phyloP scores from a whole-genome alignment of 35 echinoderm and acorn worm species.

The Apostichopus californicus region DNA sequence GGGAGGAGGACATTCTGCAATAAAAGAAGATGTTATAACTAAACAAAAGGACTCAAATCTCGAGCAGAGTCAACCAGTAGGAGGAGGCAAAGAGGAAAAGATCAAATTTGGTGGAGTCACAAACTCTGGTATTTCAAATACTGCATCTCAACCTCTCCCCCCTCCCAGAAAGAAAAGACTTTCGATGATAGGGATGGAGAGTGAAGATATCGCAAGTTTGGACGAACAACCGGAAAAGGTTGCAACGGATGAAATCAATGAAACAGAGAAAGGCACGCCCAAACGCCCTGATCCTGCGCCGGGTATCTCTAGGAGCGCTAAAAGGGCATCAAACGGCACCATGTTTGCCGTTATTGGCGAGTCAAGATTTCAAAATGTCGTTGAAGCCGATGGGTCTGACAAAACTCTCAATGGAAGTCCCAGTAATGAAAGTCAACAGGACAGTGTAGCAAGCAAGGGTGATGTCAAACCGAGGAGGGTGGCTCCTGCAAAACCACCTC shows the following conservation, averaged over 20 bases:
- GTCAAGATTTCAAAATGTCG: not conserved
- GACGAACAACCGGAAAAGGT: not conserved
- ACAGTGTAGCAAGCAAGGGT: not conserved
- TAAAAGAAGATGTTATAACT: not conserved
- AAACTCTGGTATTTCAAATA: not conserved
- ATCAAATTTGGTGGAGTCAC: not conserved
- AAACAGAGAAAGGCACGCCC: slow-evolving; percentile 5
- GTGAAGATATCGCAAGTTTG: not conserved
- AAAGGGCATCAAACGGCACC: slow-evolving; percentile 15
- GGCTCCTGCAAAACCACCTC: slow-evolving; percentile 34
- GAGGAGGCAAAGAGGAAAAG: not conserved
- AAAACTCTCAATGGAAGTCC: not conserved
- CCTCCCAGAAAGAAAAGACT: slow-evolving; percentile 23
- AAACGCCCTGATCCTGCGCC: not conserved
- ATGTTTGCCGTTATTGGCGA: slow-evolving; percentile 1
- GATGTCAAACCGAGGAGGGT: slow-evolving; percentile 6
- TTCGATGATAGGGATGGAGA: slow-evolving; percentile 2
- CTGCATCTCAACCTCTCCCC: slow-evolving; percentile 5
- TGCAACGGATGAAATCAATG: not conserved
- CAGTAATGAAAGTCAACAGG: not conserved
- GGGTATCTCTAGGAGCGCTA: not conserved
- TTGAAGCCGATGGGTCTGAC: not conserved
- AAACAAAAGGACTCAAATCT: not conserved
- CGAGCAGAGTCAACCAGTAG: too few relatives aligned
- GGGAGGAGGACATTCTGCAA: not conserved